These are phyloP conservation scores for Amphipoea lucens DNA, from an alignment of 2,888 invertebrate genomes.

Conservation along the genomic window DNA sequence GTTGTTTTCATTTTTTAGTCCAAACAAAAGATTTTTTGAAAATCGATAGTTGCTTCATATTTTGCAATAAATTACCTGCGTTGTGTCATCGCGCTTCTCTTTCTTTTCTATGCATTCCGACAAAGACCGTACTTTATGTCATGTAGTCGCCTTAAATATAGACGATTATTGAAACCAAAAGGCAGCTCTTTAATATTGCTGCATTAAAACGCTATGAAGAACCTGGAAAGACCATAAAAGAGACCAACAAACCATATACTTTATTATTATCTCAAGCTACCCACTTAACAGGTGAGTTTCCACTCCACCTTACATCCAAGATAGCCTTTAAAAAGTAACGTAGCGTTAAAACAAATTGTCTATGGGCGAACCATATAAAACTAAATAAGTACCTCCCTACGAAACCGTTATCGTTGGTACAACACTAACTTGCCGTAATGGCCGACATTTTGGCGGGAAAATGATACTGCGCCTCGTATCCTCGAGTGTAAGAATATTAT, in stretches of 20 bases:
- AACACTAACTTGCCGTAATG: conserved; percentile 63
- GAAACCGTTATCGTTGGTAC: conserved; percentile 60
- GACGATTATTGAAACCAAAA: neutral
- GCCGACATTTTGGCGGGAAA: conserved; percentile 71
- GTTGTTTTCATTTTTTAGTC: too few relatives aligned
- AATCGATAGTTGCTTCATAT: too few relatives aligned
- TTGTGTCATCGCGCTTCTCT: too few relatives aligned
- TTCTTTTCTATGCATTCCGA: too few relatives aligned
- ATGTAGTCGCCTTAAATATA: too few relatives aligned
- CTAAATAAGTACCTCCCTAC: conserved; percentile 56
- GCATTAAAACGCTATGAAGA: neutral
- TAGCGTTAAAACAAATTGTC: conserved; percentile 55
- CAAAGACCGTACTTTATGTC: too few relatives aligned
- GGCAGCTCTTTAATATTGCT: accelerated
- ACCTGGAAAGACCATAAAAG: neutral
- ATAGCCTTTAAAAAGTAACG: conserved; percentile 53
- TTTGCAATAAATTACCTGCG: too few relatives aligned
- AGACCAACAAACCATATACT: neutral
- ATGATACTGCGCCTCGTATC: conserved; percentile 66
- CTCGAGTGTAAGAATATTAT: conserved; percentile 58
- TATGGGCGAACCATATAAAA: conserved; percentile 52
- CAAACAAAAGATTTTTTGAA: too few relatives aligned
- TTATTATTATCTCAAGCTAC: conserved; percentile 16
- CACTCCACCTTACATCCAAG: conserved; percentile 25
- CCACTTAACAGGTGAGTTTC: conserved; percentile 33